These are phyloP conservation scores for Prostheceraeus crozeri DNA, from an alignment of 2,888 invertebrate genomes.

Conservation along the genomic window DNA sequence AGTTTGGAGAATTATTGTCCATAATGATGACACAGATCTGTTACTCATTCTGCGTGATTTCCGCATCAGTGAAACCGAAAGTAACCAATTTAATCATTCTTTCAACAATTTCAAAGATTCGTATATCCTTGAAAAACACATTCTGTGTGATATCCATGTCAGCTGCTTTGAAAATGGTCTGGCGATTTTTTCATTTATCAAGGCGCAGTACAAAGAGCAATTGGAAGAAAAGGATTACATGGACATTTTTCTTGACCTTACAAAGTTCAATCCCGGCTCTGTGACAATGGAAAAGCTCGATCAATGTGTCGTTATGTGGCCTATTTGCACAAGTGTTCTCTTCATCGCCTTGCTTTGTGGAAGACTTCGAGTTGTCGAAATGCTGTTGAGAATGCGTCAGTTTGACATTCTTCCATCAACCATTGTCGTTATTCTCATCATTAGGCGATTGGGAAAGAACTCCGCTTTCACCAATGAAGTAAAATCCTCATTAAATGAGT, in stretches of 20 bases:
- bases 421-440: conserved; percentile 11
- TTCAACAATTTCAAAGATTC: conserved; percentile 20
- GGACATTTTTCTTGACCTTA: conserved; percentile 12
- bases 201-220: conserved; percentile 14
- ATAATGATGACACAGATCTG: conserved; percentile 32
- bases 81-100: too few species aligned
- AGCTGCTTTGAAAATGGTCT: conserved; percentile 32
- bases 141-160: conserved; percentile 10
- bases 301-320: conserved; percentile 12
- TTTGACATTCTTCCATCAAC: conserved; percentile 32
- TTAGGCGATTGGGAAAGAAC: conserved; percentile 5
- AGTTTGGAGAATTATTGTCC: conserved; percentile 33
- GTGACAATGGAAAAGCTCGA: conserved; percentile 20
- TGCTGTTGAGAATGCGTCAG: conserved; percentile 26
- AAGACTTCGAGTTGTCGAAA: conserved; percentile 29
- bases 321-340: conserved; percentile 2
- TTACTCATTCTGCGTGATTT: conserved; percentile 16
- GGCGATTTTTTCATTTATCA: conserved; percentile 30
- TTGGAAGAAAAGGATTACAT: conserved; percentile 18
- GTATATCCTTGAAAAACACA: background rate
- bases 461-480: conserved; percentile 23
- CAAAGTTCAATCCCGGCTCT: background rate
- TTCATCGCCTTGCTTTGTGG: conserved; percentile 33
- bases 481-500: background rate
- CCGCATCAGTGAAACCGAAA: background rate